Evolutionary conservation across 2,888 invertebrate species (phyloP), one percentile per base, ranked within the genome.

Genomic region (Ectobius pallidus): DNA sequence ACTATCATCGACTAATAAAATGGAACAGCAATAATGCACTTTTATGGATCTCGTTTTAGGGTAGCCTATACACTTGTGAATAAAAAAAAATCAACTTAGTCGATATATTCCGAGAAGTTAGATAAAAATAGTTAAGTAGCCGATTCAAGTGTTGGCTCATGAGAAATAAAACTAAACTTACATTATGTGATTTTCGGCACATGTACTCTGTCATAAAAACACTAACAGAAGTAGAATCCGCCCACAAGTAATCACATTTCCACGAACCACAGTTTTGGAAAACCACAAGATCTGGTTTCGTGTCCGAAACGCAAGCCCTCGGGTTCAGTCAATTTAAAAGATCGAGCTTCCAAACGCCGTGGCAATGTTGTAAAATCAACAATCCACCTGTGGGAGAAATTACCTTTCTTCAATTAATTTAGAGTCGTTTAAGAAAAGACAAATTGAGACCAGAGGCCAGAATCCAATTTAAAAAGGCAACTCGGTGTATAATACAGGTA

Each of bases 371-470:
- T 32, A 32, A 58, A 58, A 58, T 58, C 58, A 25, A 55, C 3
- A 11, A 34, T 9, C 22, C 30, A 30, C 58, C 27, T 14, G 16
- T 30, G n/a, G 11, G 30, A 11, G 30, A 58, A 58, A 30, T 30
- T 27, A 30, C 7, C 34, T 34, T 6, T 32, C 27, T 30, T 25
- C 30, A 30, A 58, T 30, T 58, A 30, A 58, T 52, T 22, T 4
- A n/a, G n/a, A 25, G 58, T 58, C 30, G 58, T 1, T n/a, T 58
- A n/a, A n/a, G n/a, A n/a, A n/a, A 58, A 58, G 58, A 58, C 58
- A 58, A 58, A 58, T 58, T 32, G 30, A 58, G n/a, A 30, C 32
- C 16, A 58, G 58, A 58, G 58, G n/a, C 58, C 16, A 4, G 27
- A n/a, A n/a, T n/a, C 32, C 58, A 58, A 30, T 30, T 58, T 58